These are phyloP conservation scores for Tautogolabrus adspersus DNA, from an alignment of 2,113 vertebrate species.

Conservation along the genomic window DNA sequence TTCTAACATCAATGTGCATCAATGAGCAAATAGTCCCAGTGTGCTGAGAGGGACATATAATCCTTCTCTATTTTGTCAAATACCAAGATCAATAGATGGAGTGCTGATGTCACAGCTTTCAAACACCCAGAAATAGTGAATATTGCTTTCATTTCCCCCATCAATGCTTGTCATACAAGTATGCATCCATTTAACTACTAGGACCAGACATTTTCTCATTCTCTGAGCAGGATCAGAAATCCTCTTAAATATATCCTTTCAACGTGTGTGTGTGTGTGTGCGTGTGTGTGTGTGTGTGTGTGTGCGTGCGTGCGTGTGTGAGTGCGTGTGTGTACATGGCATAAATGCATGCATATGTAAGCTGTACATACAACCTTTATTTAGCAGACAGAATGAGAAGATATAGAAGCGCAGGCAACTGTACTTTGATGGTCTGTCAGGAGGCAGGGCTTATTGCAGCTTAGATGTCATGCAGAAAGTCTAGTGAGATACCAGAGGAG, in stretches of 20 bases:
- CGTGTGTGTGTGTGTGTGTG: slow-evolving; percentile 31
- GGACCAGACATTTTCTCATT: slow-evolving; percentile 63
- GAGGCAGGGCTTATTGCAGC: slow-evolving; percentile 71
- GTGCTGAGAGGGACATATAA: slow-evolving; percentile 60
- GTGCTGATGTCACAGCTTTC: slow-evolving; percentile 39
- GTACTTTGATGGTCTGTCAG: slow-evolving; percentile 71
- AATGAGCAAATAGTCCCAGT: slow-evolving; percentile 75
- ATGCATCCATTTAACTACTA: slow-evolving; percentile 52
- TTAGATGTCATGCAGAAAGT: slow-evolving; percentile 71
- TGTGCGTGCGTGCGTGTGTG: slow-evolving; percentile 29
- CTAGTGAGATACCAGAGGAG: slow-evolving; percentile 61
- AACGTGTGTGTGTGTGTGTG: slow-evolving; percentile 31
- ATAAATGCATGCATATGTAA: slow-evolving; percentile 45
- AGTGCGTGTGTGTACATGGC: slow-evolving; percentile 13
- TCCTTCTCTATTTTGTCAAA: slow-evolving; percentile 67
- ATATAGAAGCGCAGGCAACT: slow-evolving; percentile 57
- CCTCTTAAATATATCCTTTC: slow-evolving; percentile 74
- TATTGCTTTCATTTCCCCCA: slow-evolving; percentile 44
- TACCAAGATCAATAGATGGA: slow-evolving; percentile 51
- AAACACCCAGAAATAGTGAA: slow-evolving; percentile 36
- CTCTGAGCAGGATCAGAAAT: slow-evolving; percentile 64
- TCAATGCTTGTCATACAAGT: slow-evolving; percentile 20
- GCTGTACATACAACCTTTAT: slow-evolving; percentile 57
- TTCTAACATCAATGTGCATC: slow-evolving; percentile 77
- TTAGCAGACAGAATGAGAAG: slow-evolving; percentile 64